Evolutionary conservation across 1,140 invertebrate species (phyloP).

Genomic region (Thaumetopoea pityocampa): DNA sequence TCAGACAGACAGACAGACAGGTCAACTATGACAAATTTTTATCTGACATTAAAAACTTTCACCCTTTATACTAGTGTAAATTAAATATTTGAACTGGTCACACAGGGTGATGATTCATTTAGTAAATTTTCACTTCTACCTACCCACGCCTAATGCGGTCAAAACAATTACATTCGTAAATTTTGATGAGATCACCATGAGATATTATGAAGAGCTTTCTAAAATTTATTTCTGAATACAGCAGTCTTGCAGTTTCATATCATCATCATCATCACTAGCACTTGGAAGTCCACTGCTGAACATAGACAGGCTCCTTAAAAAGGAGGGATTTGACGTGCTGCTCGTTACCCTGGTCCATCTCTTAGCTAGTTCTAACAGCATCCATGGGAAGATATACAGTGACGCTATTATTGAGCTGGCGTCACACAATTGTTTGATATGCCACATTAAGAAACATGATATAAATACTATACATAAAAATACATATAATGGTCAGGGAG

Average conservation of each 20-base stretch:
- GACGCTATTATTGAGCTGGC: too few relatives aligned
- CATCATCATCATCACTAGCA: not conserved
- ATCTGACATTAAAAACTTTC: not conserved
- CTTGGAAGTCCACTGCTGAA: too few relatives aligned
- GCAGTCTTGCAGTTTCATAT: not conserved
- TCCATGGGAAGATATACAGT: too few relatives aligned
- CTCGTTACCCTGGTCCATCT: too few relatives aligned
- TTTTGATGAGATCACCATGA: conserved; percentile 13
- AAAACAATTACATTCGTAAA: conserved; percentile 21
- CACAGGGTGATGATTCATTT: conserved; percentile 17
- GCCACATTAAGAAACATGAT: too few relatives aligned
- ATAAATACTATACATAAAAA: too few relatives aligned
- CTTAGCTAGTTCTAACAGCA: too few relatives aligned
- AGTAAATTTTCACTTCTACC: conserved; percentile 23
- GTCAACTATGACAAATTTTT: conserved; percentile 4
- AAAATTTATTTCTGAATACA: not conserved
- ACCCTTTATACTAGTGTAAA: not conserved
- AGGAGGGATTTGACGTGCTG: too few relatives aligned
- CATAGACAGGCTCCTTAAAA: too few relatives aligned
- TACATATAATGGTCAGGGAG: too few relatives aligned
- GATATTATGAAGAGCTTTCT: conserved; percentile 7
- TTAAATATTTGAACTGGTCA: not conserved
- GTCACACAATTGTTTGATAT: too few relatives aligned
- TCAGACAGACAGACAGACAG: too few relatives aligned
- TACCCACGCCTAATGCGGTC: conserved; percentile 20